A percentile compares a stretch with the other conserved stretches of the same genome.
phyloP scores from a whole-genome alignment of 2,888 invertebrate species.

The Pammene fasciana region DNA sequence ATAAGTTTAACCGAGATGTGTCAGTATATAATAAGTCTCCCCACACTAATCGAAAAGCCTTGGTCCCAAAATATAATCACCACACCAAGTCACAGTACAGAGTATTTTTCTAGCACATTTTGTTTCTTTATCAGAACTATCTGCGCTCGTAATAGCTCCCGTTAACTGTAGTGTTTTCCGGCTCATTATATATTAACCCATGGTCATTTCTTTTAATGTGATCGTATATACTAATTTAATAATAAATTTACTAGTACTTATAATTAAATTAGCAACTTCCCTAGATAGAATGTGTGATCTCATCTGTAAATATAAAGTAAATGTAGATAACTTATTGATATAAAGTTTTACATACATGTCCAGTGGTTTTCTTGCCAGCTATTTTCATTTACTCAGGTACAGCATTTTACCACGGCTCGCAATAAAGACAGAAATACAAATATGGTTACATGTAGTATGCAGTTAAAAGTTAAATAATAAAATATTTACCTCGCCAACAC shows the following conservation, averaged over 20 bases:
- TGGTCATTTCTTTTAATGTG: not conserved
- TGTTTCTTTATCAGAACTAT: not conserved
- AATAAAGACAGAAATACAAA: not conserved
- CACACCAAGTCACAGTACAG: constrained; percentile 8
- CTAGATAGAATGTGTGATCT: no score
- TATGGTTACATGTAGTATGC: not conserved
- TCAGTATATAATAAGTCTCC: not conserved
- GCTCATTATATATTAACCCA: constrained; percentile 2
- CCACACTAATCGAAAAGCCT: not conserved
- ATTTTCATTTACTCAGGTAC: not conserved
- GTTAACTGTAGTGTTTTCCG: not conserved
- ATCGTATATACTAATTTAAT: not conserved
- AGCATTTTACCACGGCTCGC: constrained; percentile 7
- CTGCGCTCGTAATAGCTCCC: not conserved
- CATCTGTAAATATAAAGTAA: no score
- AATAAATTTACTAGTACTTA: not conserved
- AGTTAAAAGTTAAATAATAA: not conserved
- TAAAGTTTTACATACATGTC: no score
- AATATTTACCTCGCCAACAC: constrained; percentile 11
- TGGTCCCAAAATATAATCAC: constrained; percentile 5
- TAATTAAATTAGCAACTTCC: not conserved
- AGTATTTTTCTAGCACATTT: constrained; percentile 5
- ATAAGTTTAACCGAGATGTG: not conserved
- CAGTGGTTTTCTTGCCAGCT: no score
- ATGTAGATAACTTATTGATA: no score